Evolutionary conservation across 2,113 vertebrate species (phyloP).

Genomic region (Syngnathus floridae): DNA sequence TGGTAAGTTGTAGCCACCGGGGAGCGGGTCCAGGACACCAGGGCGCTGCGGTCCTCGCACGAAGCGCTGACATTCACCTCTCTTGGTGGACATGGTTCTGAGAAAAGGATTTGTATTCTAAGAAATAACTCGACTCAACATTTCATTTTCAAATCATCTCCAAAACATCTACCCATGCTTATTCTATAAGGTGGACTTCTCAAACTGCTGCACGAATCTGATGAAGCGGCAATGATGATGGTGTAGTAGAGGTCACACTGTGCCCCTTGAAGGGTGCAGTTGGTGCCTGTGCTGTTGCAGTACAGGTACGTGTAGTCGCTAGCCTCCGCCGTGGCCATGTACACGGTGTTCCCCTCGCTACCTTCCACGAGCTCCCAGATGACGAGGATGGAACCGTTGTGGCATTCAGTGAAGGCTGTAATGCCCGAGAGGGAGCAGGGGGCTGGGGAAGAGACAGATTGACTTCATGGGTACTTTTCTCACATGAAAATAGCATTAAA

Average conservation of each 20-base stretch:
- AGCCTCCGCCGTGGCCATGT: slow-evolving; percentile 59
- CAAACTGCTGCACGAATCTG: slow-evolving; percentile 53
- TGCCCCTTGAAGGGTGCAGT: slow-evolving; percentile 58
- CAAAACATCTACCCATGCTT: slow-evolving; percentile 58
- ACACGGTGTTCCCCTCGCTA: slow-evolving; percentile 20
- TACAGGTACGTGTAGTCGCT: slow-evolving; percentile 33
- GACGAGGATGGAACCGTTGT: slow-evolving; percentile 52
- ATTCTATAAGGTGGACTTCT: slow-evolving; percentile 60
- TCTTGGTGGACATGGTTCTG: slow-evolving; percentile 60
- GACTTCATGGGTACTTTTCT: no score
- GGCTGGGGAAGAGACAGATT: slow-evolving; percentile 33
- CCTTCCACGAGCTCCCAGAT: slow-evolving; percentile 47
- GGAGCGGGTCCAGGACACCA: slow-evolving; percentile 59
- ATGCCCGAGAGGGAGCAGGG: slow-evolving; percentile 60
- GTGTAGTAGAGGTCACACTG: slow-evolving; percentile 61
- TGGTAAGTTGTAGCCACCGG: slow-evolving; percentile 51
- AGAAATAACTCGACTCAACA: neutral
- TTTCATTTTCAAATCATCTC: neutral
- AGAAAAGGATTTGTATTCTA: neutral
- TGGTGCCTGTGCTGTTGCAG: slow-evolving; percentile 50
- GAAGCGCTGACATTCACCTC: slow-evolving; percentile 23
- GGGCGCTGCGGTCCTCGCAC: slow-evolving; percentile 41
- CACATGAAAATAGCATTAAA: no score
- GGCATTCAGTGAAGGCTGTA: slow-evolving; percentile 50
- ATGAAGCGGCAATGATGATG: slow-evolving; percentile 55